Base-by-base conservation (phyloP, 2,888 invertebrate genomes). In the Synanthedon vespiformis region DNA sequence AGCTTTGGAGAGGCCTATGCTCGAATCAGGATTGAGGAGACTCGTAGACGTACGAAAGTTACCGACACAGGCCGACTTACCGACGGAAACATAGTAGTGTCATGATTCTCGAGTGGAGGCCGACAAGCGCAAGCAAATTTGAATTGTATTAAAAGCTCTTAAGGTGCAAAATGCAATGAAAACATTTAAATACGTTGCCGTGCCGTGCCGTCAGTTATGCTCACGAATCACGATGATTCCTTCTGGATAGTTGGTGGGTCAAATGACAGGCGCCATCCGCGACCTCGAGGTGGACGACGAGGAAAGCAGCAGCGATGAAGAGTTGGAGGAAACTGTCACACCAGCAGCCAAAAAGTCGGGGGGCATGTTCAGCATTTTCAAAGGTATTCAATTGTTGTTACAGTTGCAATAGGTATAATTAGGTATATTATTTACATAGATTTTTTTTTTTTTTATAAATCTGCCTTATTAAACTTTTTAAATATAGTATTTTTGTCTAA, bases 321-420 rank as follows among this genome's bases (percentile, higher is more conserved):
- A 90, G 40, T 88, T 89, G 12, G 90, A 90, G 13, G 84, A 88
- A 27, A 75, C 83, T 40, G 74, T 82, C 1, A 61, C 65, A 41
- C 60, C 73, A 18, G 67, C 63, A 48, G 67, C 78, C 18, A 83
- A 84, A 64, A 84, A 80, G 56, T 61, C 71, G 1, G 72, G 74
- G 4, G 92, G 94, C 59, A 91, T 97, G 89, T 95, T 97, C 70
- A 93, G 94, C 40, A 91, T 96, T 69, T 95, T 99, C 73, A 94
- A 92, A 67, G 90, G 88, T 88, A 51, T 58, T 59, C n/a, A 3
- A 34, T 34, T 6, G 8, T 34, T 34, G 34, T 34, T 34, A 34
- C 3, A 34, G 22, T 34, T 8, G 34, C 34, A 8, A 34, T 34
- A 34, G 22, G 16, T 16, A 16, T 16, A n/a, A n/a, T n/a, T n/a